These are phyloP conservation scores for Tricholauxania praeusta DNA, from an alignment of 2,888 invertebrate genomes.

Conservation along the genomic window DNA sequence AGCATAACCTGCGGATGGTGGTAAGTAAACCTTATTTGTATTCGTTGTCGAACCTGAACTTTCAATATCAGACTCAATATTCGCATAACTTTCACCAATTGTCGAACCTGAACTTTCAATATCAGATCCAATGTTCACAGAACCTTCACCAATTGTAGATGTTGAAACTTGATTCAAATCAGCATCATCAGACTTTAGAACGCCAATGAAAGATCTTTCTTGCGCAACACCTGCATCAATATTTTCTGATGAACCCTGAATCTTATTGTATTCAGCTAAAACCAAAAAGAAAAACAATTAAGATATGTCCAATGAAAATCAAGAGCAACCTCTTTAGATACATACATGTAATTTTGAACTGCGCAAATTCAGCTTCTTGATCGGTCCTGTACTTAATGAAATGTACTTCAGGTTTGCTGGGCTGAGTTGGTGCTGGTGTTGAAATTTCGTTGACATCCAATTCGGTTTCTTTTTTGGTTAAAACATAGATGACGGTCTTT, in stretches of 20 bases:
- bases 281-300: background rate
- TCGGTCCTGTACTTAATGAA: conserved; percentile 67
- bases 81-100: too few species aligned
- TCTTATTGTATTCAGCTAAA: conserved; percentile 62
- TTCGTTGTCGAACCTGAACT: too few species aligned
- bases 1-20: background rate
- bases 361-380: conserved; percentile 63
- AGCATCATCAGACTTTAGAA: conserved; percentile 51
- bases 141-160: too few species aligned
- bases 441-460: conserved; percentile 62
- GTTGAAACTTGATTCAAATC: background rate
- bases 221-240: conserved; percentile 63
- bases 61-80: too few species aligned
- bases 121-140: too few species aligned
- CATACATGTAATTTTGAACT: conserved; percentile 64
- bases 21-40: too few species aligned
- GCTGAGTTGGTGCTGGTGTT: conserved; percentile 62
- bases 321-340: background rate
- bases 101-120: too few species aligned
- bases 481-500: conserved; percentile 66
- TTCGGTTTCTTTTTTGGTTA: conserved; percentile 62
- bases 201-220: conserved; percentile 62
- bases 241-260: conserved; percentile 63
- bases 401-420: conserved; percentile 66
- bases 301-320: background rate